Conservation (phyloP, 2,113 vertebrate genomes). For the Mesembrinibis cayennensis region DNA sequence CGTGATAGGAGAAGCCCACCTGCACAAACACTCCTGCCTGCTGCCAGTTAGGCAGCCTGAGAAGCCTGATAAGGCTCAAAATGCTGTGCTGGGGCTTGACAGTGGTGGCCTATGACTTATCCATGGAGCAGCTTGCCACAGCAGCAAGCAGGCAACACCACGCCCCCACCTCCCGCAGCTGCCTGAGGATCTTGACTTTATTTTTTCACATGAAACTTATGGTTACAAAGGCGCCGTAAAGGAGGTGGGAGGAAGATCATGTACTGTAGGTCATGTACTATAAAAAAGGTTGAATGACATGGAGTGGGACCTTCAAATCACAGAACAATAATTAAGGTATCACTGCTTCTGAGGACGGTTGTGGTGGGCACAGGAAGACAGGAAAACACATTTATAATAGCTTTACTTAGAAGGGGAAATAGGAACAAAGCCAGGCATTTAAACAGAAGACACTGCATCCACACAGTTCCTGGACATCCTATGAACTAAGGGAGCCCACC, state of each 20-base stretch:
- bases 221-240: accelerated
- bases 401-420: background rate
- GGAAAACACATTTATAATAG: background rate
- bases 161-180: accelerated
- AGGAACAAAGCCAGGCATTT: background rate
- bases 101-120: background rate
- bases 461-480: background rate
- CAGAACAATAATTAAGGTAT: background rate
- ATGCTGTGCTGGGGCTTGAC: accelerated
- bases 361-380: background rate
- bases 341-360: background rate
- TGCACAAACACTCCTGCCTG: background rate
- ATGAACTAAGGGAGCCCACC: background rate
- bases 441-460: background rate
- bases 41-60: background rate
- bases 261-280: accelerated
- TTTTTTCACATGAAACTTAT: accelerated
- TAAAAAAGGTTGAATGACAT: background rate
- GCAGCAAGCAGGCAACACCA: background rate
- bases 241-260: background rate
- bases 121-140: background rate
- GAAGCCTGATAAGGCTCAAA: constrained; percentile 21
- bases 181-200: background rate
- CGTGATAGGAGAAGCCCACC: background rate
- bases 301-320: background rate